A percentile compares a stretch with the other conserved stretches of the same genome.
Conservation (phyloP, 2,888 invertebrate genomes). For the Acanthococcus lagerstroemiae region DNA sequence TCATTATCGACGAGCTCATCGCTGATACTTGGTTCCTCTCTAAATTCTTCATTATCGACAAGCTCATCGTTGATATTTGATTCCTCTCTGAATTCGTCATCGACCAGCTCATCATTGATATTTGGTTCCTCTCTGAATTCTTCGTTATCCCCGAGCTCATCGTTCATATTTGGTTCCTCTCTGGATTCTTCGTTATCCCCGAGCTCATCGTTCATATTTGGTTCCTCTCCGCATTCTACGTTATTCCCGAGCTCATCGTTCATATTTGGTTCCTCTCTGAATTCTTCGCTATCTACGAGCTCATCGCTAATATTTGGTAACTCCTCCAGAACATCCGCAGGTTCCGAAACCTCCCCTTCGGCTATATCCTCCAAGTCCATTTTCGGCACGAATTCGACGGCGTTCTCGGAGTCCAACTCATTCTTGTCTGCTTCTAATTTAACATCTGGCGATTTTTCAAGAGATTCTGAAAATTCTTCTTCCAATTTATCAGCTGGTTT, state of each 20-base stretch:
- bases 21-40: no score
- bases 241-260: background rate
- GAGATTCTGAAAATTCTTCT: background rate
- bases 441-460: background rate
- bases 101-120: no score
- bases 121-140: no score
- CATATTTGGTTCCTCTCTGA: no score
- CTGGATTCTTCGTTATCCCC: no score
- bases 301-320: conserved; percentile 1
- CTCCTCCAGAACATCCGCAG: background rate
- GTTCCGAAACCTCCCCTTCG: background rate
- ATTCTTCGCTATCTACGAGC: conserved; percentile 1
- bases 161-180: no score
- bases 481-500: background rate
- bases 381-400: conserved; percentile 12
- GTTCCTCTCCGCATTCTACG: background rate
- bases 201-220: no score
- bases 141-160: no score
- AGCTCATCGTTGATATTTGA: no score
- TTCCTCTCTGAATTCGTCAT: no score
- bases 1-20: no score
- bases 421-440: background rate
- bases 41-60: no score
- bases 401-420: background rate
- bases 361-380: conserved; percentile 4